Percentiles rank a stretch among this genome's conserved stretches.
These are phyloP conservation scores for Hoplostethus mediterraneus DNA, from an alignment of 2,797 vertebrate species.

Conservation along the genomic window DNA sequence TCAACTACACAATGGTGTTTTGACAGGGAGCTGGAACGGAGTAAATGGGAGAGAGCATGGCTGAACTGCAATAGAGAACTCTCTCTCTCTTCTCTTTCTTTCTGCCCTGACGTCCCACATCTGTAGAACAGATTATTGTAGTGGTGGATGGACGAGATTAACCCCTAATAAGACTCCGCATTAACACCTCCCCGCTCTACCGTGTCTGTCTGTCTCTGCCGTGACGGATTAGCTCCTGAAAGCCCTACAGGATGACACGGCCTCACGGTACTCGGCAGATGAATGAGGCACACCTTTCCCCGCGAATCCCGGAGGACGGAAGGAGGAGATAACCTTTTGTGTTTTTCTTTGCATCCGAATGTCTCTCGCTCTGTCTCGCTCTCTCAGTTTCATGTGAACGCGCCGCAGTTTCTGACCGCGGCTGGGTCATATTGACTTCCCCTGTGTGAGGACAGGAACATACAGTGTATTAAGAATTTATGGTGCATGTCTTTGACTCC, in stretches of 20 bases:
- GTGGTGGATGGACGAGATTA: constrained; percentile 52
- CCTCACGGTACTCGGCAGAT: constrained; percentile 10
- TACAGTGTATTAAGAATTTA: constrained; percentile 63
- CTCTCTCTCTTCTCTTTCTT: constrained; percentile 12
- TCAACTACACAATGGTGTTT: constrained; percentile 48
- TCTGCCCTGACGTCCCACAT: constrained; percentile 55
- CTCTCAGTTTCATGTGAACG: constrained; percentile 6
- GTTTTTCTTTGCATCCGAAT: not conserved
- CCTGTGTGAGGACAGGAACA: constrained; percentile 44
- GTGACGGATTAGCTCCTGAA: constrained; percentile 50
- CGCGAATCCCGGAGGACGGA: constrained; percentile 20
- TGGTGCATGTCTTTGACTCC: constrained; percentile 51
- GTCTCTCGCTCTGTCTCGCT: not conserved
- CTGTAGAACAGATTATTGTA: constrained; percentile 62
- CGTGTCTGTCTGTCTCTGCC: constrained; percentile 33
- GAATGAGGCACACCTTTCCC: constrained; percentile 17
- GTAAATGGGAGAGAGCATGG: constrained; percentile 33
- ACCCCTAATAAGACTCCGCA: constrained; percentile 57
- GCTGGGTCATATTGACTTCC: constrained; percentile 39
- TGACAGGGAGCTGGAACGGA: constrained; percentile 53
- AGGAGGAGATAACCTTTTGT: constrained; percentile 25
- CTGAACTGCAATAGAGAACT: constrained; percentile 1
- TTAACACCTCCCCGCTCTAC: constrained; percentile 58
- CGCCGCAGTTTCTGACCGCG: constrained; percentile 28
- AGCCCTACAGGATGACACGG: constrained; percentile 11